Conservation (phyloP, 2,888 invertebrate species). For the Phyto melanocephala region DNA sequence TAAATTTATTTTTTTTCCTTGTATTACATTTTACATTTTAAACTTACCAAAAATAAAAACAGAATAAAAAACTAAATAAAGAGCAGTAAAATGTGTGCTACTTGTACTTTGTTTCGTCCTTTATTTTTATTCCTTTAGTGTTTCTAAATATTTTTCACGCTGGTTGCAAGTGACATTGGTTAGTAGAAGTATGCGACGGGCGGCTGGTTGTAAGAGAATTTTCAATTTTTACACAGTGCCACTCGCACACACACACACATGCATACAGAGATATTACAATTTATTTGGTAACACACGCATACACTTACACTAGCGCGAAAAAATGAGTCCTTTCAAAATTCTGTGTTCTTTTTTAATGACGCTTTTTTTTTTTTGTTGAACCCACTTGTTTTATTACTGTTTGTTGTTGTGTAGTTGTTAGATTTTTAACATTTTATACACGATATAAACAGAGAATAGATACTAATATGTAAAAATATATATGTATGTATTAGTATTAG, state of each 20-base stretch:
- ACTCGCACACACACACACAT: slow-evolving; percentile 18
- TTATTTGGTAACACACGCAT: not conserved
- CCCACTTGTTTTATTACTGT: slow-evolving; percentile 42
- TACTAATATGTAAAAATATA: not conserved
- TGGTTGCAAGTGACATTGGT: slow-evolving; percentile 1
- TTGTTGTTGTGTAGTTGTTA: slow-evolving; percentile 49
- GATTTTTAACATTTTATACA: slow-evolving; percentile 54
- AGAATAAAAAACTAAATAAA: slow-evolving; percentile 37
- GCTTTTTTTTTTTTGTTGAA: slow-evolving; percentile 35
- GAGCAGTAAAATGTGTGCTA: slow-evolving; percentile 45
- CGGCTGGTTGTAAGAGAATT: slow-evolving; percentile 42
- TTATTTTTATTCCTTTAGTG: slow-evolving; percentile 38
- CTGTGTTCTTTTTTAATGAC: slow-evolving; percentile 59
- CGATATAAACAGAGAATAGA: slow-evolving; percentile 17
- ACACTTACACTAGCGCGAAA: slow-evolving; percentile 45
- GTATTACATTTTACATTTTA: slow-evolving; percentile 34
- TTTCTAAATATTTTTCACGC: slow-evolving; percentile 49
- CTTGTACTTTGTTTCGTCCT: slow-evolving; percentile 35
- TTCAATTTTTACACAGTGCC: slow-evolving; percentile 24
- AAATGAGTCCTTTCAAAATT: slow-evolving; percentile 60
- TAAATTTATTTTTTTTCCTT: slow-evolving; percentile 29
- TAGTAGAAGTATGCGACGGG: slow-evolving; percentile 22
- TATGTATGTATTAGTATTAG: not conserved
- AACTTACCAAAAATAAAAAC: slow-evolving; percentile 51
- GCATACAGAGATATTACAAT: too few species aligned